These are phyloP conservation scores for Antitype chi DNA, from an alignment of 2,888 invertebrate genomes.

Conservation along the genomic window DNA sequence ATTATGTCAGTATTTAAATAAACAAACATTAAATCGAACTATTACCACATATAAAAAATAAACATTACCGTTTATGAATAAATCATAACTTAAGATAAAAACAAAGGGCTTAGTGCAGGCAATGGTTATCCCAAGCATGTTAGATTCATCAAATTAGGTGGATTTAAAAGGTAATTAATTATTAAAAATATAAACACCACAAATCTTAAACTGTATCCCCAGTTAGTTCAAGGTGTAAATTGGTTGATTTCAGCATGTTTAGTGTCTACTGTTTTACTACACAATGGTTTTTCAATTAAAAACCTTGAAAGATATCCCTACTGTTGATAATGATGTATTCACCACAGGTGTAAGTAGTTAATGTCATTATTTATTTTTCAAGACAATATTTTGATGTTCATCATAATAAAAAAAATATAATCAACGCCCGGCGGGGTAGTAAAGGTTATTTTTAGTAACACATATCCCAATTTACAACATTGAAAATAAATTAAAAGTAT, in stretches of 20 bases:
- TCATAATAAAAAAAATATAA: not conserved
- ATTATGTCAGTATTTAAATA: conserved; percentile 14
- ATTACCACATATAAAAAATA: conserved; percentile 7
- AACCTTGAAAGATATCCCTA: not conserved
- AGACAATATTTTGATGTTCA: conserved; percentile 1
- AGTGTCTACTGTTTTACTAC: not conserved
- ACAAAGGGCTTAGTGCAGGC: conserved; percentile 50
- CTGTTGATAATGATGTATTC: not conserved
- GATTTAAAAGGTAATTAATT: conserved; percentile 16
- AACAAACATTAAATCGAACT: conserved; percentile 1
- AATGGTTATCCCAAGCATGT: conserved; percentile 52
- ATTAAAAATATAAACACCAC: conserved; percentile 26
- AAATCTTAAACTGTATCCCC: conserved; percentile 18
- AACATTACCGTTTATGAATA: not conserved
- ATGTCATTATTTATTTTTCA: conserved; percentile 9
- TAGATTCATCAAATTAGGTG: conserved; percentile 30
- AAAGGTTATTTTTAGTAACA: conserved; percentile 22
- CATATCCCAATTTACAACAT: conserved; percentile 29
- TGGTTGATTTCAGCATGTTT: conserved; percentile 1
- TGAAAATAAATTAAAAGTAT: conserved; percentile 20
- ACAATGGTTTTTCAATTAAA: not conserved
- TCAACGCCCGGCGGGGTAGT: not conserved
- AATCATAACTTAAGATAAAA: conserved; percentile 41
- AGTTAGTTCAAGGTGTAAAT: not conserved
- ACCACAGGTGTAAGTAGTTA: not conserved